Conservation (phyloP, 2,113 vertebrate genomes). For the Aptenodytes patagonicus region DNA sequence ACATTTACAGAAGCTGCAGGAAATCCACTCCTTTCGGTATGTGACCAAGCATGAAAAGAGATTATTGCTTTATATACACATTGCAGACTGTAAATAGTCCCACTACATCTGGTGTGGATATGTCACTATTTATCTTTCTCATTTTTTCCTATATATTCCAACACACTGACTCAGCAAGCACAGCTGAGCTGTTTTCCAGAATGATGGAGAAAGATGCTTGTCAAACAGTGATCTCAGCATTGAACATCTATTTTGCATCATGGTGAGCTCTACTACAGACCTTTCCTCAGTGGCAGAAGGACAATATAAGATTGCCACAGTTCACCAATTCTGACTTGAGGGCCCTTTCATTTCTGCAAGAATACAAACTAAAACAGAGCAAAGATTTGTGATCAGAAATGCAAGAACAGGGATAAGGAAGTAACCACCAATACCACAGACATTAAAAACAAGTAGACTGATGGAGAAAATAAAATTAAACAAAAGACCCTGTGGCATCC, state of each 20-base stretch:
- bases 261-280: background rate
- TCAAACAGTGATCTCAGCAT: conserved; percentile 12
- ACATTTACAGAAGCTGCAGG: background rate
- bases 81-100: background rate
- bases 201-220: background rate
- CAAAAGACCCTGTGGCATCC: background rate
- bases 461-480: background rate
- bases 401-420: background rate
- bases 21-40: background rate
- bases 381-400: background rate
- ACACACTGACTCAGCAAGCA: conserved; percentile 44
- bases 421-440: background rate
- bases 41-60: background rate
- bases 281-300: background rate
- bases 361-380: conserved; percentile 9
- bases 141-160: conserved; percentile 54
- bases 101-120: background rate
- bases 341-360: background rate
- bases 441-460: background rate
- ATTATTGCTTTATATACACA: background rate
- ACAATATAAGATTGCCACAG: background rate
- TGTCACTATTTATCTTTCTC: conserved; percentile 3
- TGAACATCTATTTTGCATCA: conserved; percentile 16
- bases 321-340: background rate
- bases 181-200: conserved; percentile 55